phyloP scores from a whole-genome alignment of 2,888 invertebrate genomes.

The Chrysotoxum bicinctum region DNA sequence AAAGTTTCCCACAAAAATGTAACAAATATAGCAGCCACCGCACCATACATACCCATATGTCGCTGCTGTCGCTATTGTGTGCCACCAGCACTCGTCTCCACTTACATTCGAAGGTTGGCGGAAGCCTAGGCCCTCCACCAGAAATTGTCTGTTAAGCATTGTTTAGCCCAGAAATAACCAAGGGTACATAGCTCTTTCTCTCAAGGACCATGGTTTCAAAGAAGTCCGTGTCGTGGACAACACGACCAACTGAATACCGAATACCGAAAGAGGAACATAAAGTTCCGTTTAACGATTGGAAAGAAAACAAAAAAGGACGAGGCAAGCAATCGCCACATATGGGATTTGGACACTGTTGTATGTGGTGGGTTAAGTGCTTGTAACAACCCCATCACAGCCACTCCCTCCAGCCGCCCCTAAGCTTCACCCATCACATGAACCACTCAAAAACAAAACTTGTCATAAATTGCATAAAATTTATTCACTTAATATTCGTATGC shows the following conservation, averaged over 20 bases:
- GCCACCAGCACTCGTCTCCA: not conserved
- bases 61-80: not conserved
- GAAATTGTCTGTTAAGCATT: constrained; percentile 44
- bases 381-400: not conserved
- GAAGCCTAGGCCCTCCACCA: constrained; percentile 24
- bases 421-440: constrained; percentile 37
- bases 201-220: constrained; percentile 34
- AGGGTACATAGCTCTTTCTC: not conserved
- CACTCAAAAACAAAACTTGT: constrained; percentile 70
- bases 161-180: constrained; percentile 41
- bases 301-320: constrained; percentile 28
- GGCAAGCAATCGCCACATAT: constrained; percentile 29
- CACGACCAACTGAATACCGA: not conserved
- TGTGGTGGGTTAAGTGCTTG: not conserved
- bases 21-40: constrained; percentile 22
- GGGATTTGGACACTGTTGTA: constrained; percentile 38
- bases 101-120: not conserved
- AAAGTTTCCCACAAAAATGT: constrained; percentile 52
- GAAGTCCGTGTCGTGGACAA: constrained; percentile 28
- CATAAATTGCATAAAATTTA: constrained; percentile 71
- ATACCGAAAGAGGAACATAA: constrained; percentile 34
- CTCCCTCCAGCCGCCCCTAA: not conserved
- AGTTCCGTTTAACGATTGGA: constrained; percentile 51
- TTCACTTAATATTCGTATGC: constrained; percentile 69
- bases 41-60: constrained; percentile 37